Conservation (phyloP, 2,797 vertebrate species). For the Gorsachius magnificus region DNA sequence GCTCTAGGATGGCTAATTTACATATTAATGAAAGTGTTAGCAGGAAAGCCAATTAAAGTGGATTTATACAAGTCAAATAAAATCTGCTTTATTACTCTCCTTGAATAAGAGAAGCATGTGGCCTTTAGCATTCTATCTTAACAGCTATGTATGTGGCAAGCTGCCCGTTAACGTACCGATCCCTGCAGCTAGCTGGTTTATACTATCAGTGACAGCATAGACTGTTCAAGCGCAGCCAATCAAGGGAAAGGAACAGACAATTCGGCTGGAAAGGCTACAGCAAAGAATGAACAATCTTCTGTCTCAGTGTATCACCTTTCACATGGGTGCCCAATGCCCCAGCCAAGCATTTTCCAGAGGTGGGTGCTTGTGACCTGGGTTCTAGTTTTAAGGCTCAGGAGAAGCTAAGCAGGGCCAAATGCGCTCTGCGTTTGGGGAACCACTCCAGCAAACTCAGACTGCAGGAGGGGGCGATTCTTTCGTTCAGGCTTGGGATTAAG, state of each 20-base stretch:
- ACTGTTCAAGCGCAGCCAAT: neutral
- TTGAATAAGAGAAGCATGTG: slow-evolving; percentile 25
- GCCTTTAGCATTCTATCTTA: slow-evolving; percentile 22
- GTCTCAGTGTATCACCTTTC: neutral
- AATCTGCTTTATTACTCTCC: slow-evolving; percentile 50
- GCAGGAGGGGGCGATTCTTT: neutral
- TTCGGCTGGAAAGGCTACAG: slow-evolving; percentile 5
- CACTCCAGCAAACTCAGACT: neutral
- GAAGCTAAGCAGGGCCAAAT: neutral
- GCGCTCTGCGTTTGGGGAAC: neutral
- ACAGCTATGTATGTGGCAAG: neutral
- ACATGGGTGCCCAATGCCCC: neutral
- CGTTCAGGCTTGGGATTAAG: neutral
- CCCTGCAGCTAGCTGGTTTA: neutral
- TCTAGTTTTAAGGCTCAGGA: neutral
- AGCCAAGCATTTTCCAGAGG: neutral
- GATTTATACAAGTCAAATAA: slow-evolving; percentile 67
- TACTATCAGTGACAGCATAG: neutral
- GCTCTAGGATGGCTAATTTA: slow-evolving; percentile 64
- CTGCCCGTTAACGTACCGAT: neutral
- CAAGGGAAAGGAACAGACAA: neutral
- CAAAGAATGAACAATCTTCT: neutral
- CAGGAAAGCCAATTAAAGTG: slow-evolving; percentile 57
- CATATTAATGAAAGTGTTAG: slow-evolving; percentile 61
- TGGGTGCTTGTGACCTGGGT: neutral